phyloP scores from a whole-genome alignment of 2,888 invertebrate species.

The Hartigia nigra region DNA sequence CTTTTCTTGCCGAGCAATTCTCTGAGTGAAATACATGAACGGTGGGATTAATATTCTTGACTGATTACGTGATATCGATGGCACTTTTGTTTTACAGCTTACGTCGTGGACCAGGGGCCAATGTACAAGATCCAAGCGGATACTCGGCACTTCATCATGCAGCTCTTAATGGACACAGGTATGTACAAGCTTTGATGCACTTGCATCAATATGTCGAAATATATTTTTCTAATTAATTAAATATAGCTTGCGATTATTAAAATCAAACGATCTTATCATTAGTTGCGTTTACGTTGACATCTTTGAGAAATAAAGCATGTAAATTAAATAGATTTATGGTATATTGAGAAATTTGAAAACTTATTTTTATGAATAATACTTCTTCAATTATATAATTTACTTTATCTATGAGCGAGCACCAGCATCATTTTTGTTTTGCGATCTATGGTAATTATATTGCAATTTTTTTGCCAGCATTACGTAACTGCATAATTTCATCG shows the following conservation, averaged over 20 bases:
- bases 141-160: slow-evolving; percentile 96
- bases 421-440: too few relatives aligned
- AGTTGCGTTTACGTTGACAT: too few relatives aligned
- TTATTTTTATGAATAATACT: too few relatives aligned
- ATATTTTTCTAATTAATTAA: neutral
- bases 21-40: neutral
- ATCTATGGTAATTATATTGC: too few relatives aligned
- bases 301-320: too few relatives aligned
- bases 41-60: neutral
- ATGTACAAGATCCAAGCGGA: slow-evolving; percentile 92
- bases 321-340: too few relatives aligned
- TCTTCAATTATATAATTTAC: too few relatives aligned
- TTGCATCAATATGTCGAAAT: neutral
- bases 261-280: too few relatives aligned
- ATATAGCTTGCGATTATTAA: too few relatives aligned
- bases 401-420: too few relatives aligned
- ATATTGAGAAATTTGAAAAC: too few relatives aligned
- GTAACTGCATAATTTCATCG: neutral
- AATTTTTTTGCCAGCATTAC: neutral
- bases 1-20: neutral
- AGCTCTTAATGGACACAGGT: slow-evolving; percentile 92
- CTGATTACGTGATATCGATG: neutral
- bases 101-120: slow-evolving; percentile 89
- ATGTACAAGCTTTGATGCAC: neutral
- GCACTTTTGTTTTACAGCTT: slow-evolving; percentile 71